Percentiles rank a stretch among this genome's conserved stretches.
Evolutionary conservation across 2,113 vertebrate genomes (phyloP).

Genomic region (Microtus oregoni): DNA sequence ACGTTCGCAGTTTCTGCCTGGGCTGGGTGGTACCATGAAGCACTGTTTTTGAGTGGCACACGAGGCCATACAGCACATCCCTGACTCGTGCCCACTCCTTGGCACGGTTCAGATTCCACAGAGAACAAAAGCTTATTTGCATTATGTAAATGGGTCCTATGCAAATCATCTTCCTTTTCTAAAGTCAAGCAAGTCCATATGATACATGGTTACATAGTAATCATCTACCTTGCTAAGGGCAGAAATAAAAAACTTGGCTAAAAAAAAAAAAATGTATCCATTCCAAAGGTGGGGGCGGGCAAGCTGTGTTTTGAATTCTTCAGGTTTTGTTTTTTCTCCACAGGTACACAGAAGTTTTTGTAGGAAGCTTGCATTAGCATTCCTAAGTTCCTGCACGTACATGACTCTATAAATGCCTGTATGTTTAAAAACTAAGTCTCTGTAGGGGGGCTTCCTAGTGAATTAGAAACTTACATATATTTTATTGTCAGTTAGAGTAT

Average conservation of each 20-base stretch:
- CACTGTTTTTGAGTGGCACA: slow-evolving; percentile 68
- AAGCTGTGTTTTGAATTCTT: slow-evolving; percentile 57
- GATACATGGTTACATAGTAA: slow-evolving; percentile 36
- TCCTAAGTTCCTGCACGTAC: slow-evolving; percentile 73
- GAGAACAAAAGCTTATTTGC: slow-evolving; percentile 67
- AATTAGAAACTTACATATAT: slow-evolving; percentile 72
- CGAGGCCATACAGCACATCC: slow-evolving; percentile 38
- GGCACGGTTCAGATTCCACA: not conserved
- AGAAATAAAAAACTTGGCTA: slow-evolving; percentile 54
- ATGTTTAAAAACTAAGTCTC: slow-evolving; percentile 5
- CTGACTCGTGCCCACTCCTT: not conserved
- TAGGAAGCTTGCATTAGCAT: slow-evolving; percentile 66
- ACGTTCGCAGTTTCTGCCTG: slow-evolving; percentile 54
- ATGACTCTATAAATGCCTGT: slow-evolving; percentile 68
- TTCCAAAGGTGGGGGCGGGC: not conserved
- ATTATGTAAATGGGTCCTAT: slow-evolving; percentile 83
- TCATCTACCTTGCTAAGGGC: slow-evolving; percentile 52
- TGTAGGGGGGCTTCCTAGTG: slow-evolving; percentile 65
- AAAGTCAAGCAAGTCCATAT: slow-evolving; percentile 74
- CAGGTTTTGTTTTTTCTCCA: slow-evolving; percentile 51
- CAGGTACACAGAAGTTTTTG: slow-evolving; percentile 43
- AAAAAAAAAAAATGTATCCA: slow-evolving; percentile 56
- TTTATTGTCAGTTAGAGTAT: slow-evolving; percentile 70
- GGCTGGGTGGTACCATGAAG: slow-evolving; percentile 48
- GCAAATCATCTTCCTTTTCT: slow-evolving; percentile 81